A percentile compares a stretch with the other conserved stretches of the same genome.
phyloP scores from a whole-genome alignment of 2,113 vertebrate species.

The Parotia lawesii region DNA sequence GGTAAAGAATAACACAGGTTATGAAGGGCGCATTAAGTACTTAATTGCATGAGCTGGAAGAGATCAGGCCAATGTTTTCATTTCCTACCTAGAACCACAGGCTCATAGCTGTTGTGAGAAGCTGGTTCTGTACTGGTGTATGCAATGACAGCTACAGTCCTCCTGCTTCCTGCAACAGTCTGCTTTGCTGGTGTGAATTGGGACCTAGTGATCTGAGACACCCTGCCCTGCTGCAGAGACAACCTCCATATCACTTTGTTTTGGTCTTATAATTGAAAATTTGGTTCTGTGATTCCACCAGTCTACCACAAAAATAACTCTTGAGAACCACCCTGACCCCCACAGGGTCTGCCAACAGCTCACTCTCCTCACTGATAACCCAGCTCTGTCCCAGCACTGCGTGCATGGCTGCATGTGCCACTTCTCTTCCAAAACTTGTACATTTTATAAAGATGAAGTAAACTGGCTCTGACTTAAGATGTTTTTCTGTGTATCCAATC shows the following conservation, averaged over 20 bases:
- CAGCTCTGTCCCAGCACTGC: fast-evolving
- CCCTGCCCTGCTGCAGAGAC: background rate
- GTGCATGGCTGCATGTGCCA: fast-evolving
- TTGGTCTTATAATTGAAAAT: background rate
- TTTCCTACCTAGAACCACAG: background rate
- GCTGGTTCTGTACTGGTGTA: background rate
- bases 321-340: fast-evolving
- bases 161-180: background rate
- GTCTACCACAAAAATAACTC: background rate
- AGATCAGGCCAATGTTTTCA: background rate
- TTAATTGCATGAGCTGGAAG: background rate
- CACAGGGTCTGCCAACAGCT: background rate
- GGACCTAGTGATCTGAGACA: background rate
- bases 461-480: background rate
- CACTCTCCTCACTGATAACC: background rate
- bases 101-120: background rate
- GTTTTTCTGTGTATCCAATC: background rate
- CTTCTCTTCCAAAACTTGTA: background rate
- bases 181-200: background rate
- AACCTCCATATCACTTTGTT: background rate
- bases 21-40: background rate
- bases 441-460: background rate
- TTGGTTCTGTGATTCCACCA: background rate
- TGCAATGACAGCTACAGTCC: background rate
- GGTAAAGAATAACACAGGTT: background rate